Evolutionary conservation across 2,113 vertebrate genomes (phyloP).

Genomic region (Nerophis lumbriciformis): DNA sequence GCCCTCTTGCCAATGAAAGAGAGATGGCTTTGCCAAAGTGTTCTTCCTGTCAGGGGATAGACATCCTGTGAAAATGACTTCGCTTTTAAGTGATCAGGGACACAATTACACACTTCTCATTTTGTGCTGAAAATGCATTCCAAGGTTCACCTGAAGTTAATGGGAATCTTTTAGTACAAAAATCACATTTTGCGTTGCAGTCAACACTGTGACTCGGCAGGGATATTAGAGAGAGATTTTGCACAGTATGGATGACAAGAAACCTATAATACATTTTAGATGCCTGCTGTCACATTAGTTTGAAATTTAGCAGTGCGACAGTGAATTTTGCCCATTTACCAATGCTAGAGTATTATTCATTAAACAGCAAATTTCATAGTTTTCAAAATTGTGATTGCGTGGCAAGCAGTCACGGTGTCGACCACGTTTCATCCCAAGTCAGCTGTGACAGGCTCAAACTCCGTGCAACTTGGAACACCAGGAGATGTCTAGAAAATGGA

Average conservation of each 20-base stretch:
- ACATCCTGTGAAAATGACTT: background rate
- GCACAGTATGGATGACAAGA: background rate
- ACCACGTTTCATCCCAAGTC: too few relatives aligned
- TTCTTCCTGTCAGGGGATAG: background rate
- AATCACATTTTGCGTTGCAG: conserved; percentile 5
- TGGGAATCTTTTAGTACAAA: conserved; percentile 4
- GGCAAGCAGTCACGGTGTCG: too few relatives aligned
- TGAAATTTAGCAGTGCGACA: background rate
- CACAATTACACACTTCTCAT: conserved; percentile 5
- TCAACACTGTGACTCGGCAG: background rate
- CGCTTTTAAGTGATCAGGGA: background rate
- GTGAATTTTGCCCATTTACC: background rate
- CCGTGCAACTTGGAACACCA: too few relatives aligned
- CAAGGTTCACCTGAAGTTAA: conserved; percentile 7
- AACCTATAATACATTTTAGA: background rate
- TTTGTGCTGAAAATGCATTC: conserved; percentile 4
- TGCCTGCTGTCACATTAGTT: background rate
- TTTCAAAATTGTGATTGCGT: too few relatives aligned
- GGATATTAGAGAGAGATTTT: background rate
- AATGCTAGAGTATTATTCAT: too few relatives aligned
- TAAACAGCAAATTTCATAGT: too few relatives aligned
- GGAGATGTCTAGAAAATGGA: too few relatives aligned
- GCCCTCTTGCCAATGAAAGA: background rate
- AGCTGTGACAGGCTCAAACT: too few relatives aligned
- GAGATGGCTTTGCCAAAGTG: background rate